Evolutionary conservation across 2,888 invertebrate genomes (phyloP), one percentile per base, ranked within the genome.

Genomic region (Orgyia antiqua): DNA sequence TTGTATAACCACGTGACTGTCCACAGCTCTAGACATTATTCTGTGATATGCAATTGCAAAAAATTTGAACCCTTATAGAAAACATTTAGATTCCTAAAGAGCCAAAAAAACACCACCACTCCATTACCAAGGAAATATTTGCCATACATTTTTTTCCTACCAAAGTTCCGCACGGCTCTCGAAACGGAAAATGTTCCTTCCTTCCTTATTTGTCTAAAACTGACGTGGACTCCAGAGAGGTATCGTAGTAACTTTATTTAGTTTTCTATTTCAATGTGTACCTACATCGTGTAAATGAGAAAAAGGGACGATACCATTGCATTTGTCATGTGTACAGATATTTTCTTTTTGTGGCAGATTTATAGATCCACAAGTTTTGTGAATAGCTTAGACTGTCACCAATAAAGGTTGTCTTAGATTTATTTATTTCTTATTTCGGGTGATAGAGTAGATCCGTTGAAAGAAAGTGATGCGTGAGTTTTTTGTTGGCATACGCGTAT

Each of bases 141-240:
- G 23, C 28, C 24, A 34, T 39, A 37, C 39, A 43, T 42, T 52
- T 52, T 30, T 51, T 47, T 25, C 36, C 37, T 31, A 33, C 37
- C 39, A 29, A 18, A 42, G 52, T 36, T 37, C 40, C 51, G 42
- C 47, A 50, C 47, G 55, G 52, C 52, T 53, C 57, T 55, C 48
- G 45, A 45, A 64, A 63, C 66, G 65, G 68, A 67, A 71, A 71
- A 65, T 56, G 63, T 33, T 51, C 36, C 58, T 70, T 71, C 65
- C 69, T 71, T 72, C 69, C 72, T 69, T 76, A 74, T 77, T 77
- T 76, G 71, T 75, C 74, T 73, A 75, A 73, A 69, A 69, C 66
- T 72, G 75, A 75, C 72, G 66, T 62, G 58, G 59, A 65, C 66
- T 56, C 60, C 20, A 40, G 44, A 36, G 49, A 35, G 46, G 45